Evolutionary conservation across 2,888 invertebrate genomes (phyloP).

Genomic region (Glyphotaelius pellucidus): DNA sequence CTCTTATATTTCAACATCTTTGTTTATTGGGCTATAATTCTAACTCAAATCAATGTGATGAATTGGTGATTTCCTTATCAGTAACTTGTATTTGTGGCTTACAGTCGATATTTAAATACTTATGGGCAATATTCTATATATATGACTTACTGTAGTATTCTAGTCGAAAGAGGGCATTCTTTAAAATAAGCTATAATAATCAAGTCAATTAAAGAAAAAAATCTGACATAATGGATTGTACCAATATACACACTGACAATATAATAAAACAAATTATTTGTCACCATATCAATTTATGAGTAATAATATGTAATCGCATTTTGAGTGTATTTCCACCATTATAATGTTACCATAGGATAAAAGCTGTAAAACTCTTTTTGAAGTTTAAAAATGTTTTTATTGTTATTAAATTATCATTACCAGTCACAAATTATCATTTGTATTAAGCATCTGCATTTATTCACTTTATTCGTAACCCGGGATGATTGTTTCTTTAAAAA

Average conservation of each 20-base stretch:
- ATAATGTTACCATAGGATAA: not conserved
- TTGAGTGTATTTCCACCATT: not conserved
- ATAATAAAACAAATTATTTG: not conserved
- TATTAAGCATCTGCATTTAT: not conserved
- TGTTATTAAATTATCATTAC: not conserved
- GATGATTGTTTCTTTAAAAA: no score
- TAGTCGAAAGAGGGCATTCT: not conserved
- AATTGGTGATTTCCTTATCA: not conserved
- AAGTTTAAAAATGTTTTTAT: not conserved
- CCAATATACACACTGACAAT: not conserved
- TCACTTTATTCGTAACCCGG: no score
- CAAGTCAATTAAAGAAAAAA: not conserved
- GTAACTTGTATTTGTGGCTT: not conserved
- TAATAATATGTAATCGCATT: not conserved
- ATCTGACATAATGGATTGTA: not conserved
- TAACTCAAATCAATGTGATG: not conserved
- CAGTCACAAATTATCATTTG: not conserved
- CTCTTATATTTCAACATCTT: no score
- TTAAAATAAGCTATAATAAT: not conserved
- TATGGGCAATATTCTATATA: no score
- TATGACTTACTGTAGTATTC: not conserved
- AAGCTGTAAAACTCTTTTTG: not conserved
- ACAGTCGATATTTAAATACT: not conserved
- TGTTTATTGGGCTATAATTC: no score
- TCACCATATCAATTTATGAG: not conserved